These are phyloP conservation scores for Pomacea canaliculata DNA, from an alignment of 2,888 invertebrate genomes.

Conservation along the genomic window DNA sequence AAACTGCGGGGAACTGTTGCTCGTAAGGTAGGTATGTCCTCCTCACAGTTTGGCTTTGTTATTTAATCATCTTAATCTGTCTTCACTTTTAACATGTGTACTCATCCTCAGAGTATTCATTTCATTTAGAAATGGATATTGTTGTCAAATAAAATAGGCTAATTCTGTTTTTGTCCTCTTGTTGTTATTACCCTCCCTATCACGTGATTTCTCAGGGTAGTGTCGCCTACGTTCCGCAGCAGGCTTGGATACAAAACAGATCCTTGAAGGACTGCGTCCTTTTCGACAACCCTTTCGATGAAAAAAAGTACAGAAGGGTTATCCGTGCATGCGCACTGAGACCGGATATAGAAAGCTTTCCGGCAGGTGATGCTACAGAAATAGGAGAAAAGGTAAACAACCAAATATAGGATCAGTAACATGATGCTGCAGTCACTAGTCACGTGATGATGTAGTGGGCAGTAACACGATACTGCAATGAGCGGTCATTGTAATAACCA, in stretches of 20 bases:
- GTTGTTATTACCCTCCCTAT: not conserved
- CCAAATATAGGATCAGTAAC: no score
- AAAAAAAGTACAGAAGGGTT: constrained; percentile 23
- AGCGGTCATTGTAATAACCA: no score
- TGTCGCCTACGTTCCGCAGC: constrained; percentile 34
- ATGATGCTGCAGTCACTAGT: no score
- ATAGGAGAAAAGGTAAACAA: constrained; percentile 31
- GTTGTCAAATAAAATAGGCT: no score
- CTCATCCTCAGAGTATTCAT: not conserved
- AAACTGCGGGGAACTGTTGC: constrained; percentile 33
- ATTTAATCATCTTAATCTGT: no score
- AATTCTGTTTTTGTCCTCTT: no score
- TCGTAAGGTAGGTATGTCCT: not conserved
- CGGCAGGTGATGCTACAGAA: constrained; percentile 33
- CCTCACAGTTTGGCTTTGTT: not conserved
- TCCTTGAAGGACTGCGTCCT: constrained; percentile 32
- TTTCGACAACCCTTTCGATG: constrained; percentile 26
- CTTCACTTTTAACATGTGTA: not conserved
- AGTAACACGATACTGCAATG: no score
- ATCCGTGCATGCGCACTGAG: constrained; percentile 30
- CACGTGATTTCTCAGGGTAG: constrained; percentile 20
- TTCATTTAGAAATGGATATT: no score
- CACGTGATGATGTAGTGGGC: no score
- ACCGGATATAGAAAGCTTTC: constrained; percentile 28
- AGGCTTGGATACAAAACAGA: constrained; percentile 36